phyloP scores from a whole-genome alignment of 2,113 vertebrate genomes.

The Nansenia antarctica region DNA sequence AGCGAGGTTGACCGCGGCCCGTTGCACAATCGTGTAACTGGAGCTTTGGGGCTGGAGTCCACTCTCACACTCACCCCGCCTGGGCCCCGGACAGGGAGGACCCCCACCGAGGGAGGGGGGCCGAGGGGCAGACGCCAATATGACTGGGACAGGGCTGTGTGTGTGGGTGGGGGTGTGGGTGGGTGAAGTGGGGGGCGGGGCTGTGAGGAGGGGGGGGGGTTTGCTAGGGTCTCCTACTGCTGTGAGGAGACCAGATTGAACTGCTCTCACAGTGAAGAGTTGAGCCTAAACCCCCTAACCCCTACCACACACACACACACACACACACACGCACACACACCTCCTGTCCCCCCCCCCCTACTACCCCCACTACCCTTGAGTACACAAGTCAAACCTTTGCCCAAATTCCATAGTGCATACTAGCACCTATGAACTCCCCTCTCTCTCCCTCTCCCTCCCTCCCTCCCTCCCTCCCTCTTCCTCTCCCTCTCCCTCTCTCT shows the following conservation, averaged over 20 bases:
- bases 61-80: not conserved
- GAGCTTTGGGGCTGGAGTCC: slow-evolving; percentile 6
- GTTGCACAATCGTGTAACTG: slow-evolving; percentile 26
- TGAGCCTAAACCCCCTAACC: too few species aligned
- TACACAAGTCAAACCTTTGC: slow-evolving; percentile 22
- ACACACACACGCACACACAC: too few species aligned
- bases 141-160: not conserved
- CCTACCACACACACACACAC: too few species aligned
- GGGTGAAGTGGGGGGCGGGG: not conserved
- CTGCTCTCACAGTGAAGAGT: too few species aligned
- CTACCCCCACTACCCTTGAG: too few species aligned
- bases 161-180: not conserved
- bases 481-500: too few species aligned
- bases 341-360: too few species aligned
- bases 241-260: not conserved
- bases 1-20: not conserved
- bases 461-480: too few species aligned
- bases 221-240: not conserved
- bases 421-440: not conserved
- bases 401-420: slow-evolving; percentile 24
- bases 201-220: too few species aligned
- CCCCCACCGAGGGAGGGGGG: not conserved
- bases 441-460: too few species aligned
- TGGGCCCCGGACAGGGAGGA: slow-evolving; percentile 1
- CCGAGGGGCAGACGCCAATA: slow-evolving; percentile 1